Base-by-base conservation (phyloP, 2,888 invertebrate species). In the Eristalis arbustorum region DNA sequence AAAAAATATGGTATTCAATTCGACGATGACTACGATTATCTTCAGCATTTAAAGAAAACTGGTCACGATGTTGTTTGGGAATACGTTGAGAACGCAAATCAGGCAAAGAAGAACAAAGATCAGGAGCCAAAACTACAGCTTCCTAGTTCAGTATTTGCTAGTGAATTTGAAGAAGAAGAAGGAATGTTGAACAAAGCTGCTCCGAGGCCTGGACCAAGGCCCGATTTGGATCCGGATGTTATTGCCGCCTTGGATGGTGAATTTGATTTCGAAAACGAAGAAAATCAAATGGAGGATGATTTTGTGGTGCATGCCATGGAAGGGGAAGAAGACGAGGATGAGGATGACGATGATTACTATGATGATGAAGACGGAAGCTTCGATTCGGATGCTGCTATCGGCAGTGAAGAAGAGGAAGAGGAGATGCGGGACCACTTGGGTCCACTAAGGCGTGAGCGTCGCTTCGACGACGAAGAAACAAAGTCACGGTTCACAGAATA, bases 11-110 rank as follows among this genome's bases (percentile, higher is more conserved):
- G 98, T 1, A 96, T 99, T 84, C 97, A 96, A 91, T 99, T 95
- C 92, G 98, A 98, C 90, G 98, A 99, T 93, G 98, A 98, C 89
- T 98, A 98, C 92, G 96, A 99, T 91, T 99, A 99, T 91, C 93
- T 99, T 88, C 97, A 99, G 92, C 98, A 99, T 94, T 94, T 99
- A 77, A 92, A 91, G 76, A 89, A 91, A 81, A 90, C 91, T 0
- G 91, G 91, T 5, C 90, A 91, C 40, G 91, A 92, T 37, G 89
- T 91, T 1, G 91, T 91, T 13, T 93, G 93, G 93, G 93, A 93
- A 74, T 92, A 91, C 87, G 91, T 93, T 37, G 92, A 92, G 69
- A 91, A 91, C 59, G 91, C 91, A 0, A 92, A 92, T 84, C 91
- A 92, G 64, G 89, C 88, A 2, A 91, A 90, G 25, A 92, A 91